Evolutionary conservation across 2,113 vertebrate species (phyloP), one percentile per base, ranked within the genome.

Genomic region (Poecilia latipinna): DNA sequence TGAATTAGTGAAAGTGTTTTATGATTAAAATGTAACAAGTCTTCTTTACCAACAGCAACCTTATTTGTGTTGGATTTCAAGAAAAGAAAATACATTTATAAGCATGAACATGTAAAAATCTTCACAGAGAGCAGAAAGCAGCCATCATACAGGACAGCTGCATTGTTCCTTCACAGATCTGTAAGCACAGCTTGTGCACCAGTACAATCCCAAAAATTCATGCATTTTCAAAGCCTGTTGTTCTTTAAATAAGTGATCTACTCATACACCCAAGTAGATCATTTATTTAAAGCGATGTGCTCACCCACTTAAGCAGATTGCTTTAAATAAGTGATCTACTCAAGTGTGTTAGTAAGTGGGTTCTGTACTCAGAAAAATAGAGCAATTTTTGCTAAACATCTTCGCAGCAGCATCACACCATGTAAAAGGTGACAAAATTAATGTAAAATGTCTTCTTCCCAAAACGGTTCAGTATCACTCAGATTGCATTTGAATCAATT

Each of bases 291-390:
- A 42, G 12, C 4, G 39, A 42, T 13, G 39, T 42, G 19, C 48
- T 51, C 48, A 22, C 48, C 24, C 48, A 51, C 13, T 42, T 42
- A 42, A 19, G 7, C 19, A 51, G 19, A 24, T 51, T 22, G 19
- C 63, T 70, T 72, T 35, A 68, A 78, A 65, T 32, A 65, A 66
- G 65, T 26, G 17, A 65, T 75, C 63, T 61, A 28, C 12, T 5
- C 28, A 73, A 66, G 31, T 51, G 64, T 68, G 29, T 31, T 65
- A 17, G 44, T 33, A 63, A 67, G 71, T 70, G 77, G 42, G 17
- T 35, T 75, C 28, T 60, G 35, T 76, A 54, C 72, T 67, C 29
- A 83, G 57, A 35, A 66, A 83, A 72, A 76, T 35, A 31, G 61
- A 57, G 60, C 29, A 22, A 65, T 79, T 85, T 15, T 75, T 24